Base-by-base conservation (phyloP, 1,140 invertebrate genomes). In the Acromyrmex heyeri region DNA sequence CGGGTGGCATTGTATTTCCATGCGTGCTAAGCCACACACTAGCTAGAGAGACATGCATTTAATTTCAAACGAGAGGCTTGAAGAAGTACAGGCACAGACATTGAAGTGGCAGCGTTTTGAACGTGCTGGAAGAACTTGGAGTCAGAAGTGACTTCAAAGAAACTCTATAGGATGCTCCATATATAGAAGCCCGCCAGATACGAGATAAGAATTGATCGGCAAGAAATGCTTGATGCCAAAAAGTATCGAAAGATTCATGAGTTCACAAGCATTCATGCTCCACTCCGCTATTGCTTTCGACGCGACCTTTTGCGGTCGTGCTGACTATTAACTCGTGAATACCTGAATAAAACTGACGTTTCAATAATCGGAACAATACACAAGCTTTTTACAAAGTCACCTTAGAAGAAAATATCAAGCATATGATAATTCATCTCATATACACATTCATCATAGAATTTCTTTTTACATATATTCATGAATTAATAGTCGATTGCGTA, bases 61-160 rank as follows among this genome's bases (percentile, higher is more conserved):
- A 21, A 38, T 57, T 75, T 48, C 55, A 62, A 67, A 65, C 27
- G 61, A 67, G n/a, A 67, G 30, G 6, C 38, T 44, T 24, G 27
- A 62, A 62, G 59, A 18, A 30, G 38, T 8, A 18, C 30, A 44
- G 57, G 21, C 18, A 21, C 12, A 44, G 14, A 27, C 50, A 64
- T 27, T 30, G 10, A 64, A 64, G 18, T 64, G 34, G 14, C 24
- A 78, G 27, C n/a, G 50, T 6, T 67, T 65, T 79, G 18, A 67
- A 65, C 27, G 8, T 16, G 27, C 8, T 53, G 44, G 61, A 67
- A 53, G 61, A 67, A 10, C 38, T 24, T 44, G 12, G 21, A 34
- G 27, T 67, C 18, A 79, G 27, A 55, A 79, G 27, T 21, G 44
- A 67, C 48, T 79, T 53, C 61, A 34, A 67, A 79, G 61, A 67